These are phyloP conservation scores for Lasioglossum figueresi DNA, from an alignment of 2,888 invertebrate species.

Conservation along the genomic window DNA sequence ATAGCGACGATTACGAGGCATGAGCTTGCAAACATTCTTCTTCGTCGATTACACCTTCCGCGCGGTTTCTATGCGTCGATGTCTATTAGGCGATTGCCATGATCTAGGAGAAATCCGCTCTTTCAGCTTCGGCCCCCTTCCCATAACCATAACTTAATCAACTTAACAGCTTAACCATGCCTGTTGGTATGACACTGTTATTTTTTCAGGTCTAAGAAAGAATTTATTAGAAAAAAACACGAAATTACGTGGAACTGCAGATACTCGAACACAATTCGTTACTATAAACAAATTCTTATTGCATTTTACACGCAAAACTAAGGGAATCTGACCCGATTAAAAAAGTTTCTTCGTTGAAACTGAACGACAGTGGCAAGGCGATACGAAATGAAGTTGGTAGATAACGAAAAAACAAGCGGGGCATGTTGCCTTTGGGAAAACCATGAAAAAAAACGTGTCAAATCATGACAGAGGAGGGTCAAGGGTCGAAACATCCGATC, in stretches of 20 bases:
- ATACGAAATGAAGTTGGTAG: background rate
- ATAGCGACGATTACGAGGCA: conserved; percentile 72
- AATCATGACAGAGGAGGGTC: background rate
- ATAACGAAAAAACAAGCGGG: background rate
- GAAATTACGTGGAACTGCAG: background rate
- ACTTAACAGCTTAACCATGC: background rate
- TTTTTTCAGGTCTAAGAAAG: background rate
- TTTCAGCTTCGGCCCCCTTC: background rate
- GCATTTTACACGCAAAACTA: background rate
- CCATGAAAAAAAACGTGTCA: background rate
- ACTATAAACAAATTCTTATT: background rate
- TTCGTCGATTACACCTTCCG: background rate
- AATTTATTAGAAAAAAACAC: no score
- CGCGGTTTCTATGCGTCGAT: background rate
- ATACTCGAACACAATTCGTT: no score
- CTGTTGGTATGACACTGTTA: background rate
- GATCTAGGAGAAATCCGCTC: background rate
- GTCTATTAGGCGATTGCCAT: conserved; percentile 3
- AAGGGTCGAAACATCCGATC: background rate
- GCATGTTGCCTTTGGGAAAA: background rate
- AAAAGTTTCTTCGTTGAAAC: background rate
- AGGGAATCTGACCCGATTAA: background rate
- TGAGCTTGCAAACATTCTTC: conserved; percentile 69
- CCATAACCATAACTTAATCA: background rate
- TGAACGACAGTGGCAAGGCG: background rate